A percentile compares a stretch with the other conserved stretches of the same genome.
Conservation (phyloP, 2,113 vertebrate genomes). For the Dasyprocta punctata region DNA sequence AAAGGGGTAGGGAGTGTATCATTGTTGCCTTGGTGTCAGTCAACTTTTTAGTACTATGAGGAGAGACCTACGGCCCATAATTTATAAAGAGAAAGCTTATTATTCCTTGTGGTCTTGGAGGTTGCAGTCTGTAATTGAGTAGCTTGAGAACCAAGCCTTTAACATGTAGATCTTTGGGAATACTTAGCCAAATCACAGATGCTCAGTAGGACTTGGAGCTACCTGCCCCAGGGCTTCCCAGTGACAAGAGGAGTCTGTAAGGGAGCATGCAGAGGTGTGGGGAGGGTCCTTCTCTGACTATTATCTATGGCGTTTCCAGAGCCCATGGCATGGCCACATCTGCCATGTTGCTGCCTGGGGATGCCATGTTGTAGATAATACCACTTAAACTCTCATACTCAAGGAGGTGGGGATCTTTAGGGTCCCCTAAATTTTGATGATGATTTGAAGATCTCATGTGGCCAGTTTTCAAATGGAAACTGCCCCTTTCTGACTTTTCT, state of each 20-base stretch:
- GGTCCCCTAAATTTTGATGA: background rate
- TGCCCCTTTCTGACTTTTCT: background rate
- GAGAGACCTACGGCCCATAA: background rate
- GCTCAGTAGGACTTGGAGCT: background rate
- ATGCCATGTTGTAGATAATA: accelerated
- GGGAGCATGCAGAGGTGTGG: accelerated
- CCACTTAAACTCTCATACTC: no score
- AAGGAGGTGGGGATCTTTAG: no score
- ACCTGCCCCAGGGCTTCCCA: background rate
- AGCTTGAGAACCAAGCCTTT: background rate
- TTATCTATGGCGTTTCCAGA: background rate
- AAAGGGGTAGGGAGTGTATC: no score
- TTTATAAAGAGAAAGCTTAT: background rate
- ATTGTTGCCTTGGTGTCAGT: background rate
- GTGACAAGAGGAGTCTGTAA: background rate
- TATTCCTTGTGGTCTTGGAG: background rate
- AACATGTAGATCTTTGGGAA: background rate
- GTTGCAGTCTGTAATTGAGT: background rate
- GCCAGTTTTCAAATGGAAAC: background rate
- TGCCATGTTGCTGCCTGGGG: background rate
- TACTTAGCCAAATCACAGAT: no score
- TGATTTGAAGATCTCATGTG: background rate
- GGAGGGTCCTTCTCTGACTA: background rate
- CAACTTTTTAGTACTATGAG: background rate
- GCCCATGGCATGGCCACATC: background rate